Evolutionary conservation across 2,888 invertebrate species (phyloP).

Genomic region (Idaea straminata): DNA sequence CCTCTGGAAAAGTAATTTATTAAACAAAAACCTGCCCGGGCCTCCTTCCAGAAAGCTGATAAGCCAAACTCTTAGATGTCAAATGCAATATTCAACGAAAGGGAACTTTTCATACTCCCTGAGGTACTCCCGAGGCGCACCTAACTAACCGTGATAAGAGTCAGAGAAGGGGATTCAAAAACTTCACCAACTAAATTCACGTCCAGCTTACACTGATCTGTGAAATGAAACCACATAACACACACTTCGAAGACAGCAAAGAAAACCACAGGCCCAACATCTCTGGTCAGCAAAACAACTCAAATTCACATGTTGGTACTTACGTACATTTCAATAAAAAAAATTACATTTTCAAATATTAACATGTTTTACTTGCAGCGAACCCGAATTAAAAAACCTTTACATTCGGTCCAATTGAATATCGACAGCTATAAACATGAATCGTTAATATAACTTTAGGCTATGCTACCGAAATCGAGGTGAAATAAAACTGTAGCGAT

Average conservation of each 20-base stretch:
- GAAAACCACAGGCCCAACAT: constrained; percentile 24
- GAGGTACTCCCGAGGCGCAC: constrained; percentile 51
- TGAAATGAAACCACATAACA: constrained; percentile 18
- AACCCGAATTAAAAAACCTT: constrained; percentile 44
- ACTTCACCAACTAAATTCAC: constrained; percentile 56
- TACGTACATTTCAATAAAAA: constrained; percentile 7
- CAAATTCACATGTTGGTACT: constrained; percentile 25
- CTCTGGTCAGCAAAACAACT: constrained; percentile 29
- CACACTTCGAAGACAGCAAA: constrained; percentile 6
- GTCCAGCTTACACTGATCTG: constrained; percentile 46
- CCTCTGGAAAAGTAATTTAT: constrained; percentile 37
- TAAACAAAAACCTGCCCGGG: constrained; percentile 37
- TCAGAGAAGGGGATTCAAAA: constrained; percentile 56
- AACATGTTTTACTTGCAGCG: constrained; percentile 25
- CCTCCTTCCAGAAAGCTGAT: constrained; percentile 39
- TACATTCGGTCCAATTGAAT: constrained; percentile 42
- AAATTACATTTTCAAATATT: constrained; percentile 29
- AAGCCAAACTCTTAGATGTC: constrained; percentile 58
- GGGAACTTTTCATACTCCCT: constrained; percentile 54
- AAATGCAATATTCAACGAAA: constrained; percentile 67
- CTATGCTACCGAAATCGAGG: constrained; percentile 41
- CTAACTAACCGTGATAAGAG: constrained; percentile 73
- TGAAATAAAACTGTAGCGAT: constrained; percentile 60
- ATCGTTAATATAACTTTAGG: constrained; percentile 41
- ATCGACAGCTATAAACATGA: constrained; percentile 43